Conservation (phyloP, 37 sponge, comb jelly and placozoan genomes). For the Aphrocallistes beatrix region DNA sequence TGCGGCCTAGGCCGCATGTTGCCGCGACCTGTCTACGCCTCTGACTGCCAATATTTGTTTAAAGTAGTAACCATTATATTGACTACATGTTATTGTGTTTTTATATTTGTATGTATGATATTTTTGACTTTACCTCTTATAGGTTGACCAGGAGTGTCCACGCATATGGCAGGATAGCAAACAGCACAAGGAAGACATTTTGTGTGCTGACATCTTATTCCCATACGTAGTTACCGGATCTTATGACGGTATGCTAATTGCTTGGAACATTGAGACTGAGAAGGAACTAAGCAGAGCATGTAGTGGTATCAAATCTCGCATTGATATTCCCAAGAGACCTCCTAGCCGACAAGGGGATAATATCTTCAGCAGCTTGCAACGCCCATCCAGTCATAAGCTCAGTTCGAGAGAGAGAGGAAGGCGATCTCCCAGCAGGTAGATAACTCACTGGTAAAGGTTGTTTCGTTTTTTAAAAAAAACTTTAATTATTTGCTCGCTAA, state of each 20-base stretch:
- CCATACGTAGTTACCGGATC: conserved; percentile 86
- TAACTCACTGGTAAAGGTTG: too few relatives aligned
- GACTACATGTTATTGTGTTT: too few relatives aligned
- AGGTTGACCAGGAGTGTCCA: neutral
- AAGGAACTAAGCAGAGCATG: conserved; percentile 32
- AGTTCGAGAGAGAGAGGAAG: conserved; percentile 4
- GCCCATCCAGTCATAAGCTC: conserved; percentile 6
- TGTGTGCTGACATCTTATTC: conserved; percentile 63
- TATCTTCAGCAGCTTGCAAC: neutral
- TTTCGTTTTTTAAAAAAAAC: too few relatives aligned
- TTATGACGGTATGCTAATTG: conserved; percentile 79
- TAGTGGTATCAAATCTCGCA: neutral
- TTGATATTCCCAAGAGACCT: conserved; percentile 22
- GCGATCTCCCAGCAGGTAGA: neutral
- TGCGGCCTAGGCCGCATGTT: too few relatives aligned
- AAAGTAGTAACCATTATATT: too few relatives aligned
- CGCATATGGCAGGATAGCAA: conserved; percentile 11
- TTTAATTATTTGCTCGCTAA: too few relatives aligned
- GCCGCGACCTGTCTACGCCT: too few relatives aligned
- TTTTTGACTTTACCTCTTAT: too few relatives aligned
- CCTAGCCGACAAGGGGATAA: neutral
- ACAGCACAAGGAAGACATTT: conserved; percentile 70
- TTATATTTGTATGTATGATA: too few relatives aligned
- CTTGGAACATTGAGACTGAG: conserved; percentile 85
- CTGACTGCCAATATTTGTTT: too few relatives aligned